Percentiles rank a stretch among this genome's conserved stretches.
Evolutionary conservation across 2,888 invertebrate genomes (phyloP).

Genomic region (Rhagium mordax): DNA sequence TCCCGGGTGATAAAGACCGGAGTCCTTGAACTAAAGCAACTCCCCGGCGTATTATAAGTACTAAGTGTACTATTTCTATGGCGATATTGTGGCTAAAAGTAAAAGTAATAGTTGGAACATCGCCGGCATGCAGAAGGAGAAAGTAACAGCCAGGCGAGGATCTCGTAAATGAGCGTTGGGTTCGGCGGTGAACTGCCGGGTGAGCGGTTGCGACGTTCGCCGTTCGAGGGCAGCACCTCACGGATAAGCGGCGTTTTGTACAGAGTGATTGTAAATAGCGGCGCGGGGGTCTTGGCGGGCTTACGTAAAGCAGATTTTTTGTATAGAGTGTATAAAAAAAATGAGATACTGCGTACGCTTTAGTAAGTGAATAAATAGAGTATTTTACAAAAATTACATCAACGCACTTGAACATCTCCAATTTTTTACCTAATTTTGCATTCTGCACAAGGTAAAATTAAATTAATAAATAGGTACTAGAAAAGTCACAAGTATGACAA

Average conservation of each 20-base stretch:
- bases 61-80: constrained; percentile 33
- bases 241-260: constrained; percentile 33
- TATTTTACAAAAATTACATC: too few relatives aligned
- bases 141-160: constrained; percentile 53
- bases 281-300: not conserved
- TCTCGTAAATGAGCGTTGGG: constrained; percentile 51
- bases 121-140: constrained; percentile 49
- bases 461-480: too few relatives aligned
- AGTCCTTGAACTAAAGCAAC: constrained; percentile 26
- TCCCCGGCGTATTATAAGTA: constrained; percentile 23
- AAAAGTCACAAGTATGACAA: too few relatives aligned
- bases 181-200: constrained; percentile 22
- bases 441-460: too few relatives aligned
- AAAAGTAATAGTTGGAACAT: constrained; percentile 49
- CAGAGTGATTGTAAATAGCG: not conserved
- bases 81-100: constrained; percentile 50
- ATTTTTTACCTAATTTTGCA: too few relatives aligned
- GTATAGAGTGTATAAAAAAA: too few relatives aligned
- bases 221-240: constrained; percentile 52
- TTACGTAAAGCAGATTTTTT: too few relatives aligned
- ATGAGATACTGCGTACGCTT: too few relatives aligned
- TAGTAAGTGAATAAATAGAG: too few relatives aligned
- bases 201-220: constrained; percentile 40
- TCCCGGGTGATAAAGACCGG: not conserved
- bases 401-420: too few relatives aligned